These are phyloP conservation scores for Corvus moneduloides DNA, from an alignment of 2,113 vertebrate species.

Conservation along the genomic window DNA sequence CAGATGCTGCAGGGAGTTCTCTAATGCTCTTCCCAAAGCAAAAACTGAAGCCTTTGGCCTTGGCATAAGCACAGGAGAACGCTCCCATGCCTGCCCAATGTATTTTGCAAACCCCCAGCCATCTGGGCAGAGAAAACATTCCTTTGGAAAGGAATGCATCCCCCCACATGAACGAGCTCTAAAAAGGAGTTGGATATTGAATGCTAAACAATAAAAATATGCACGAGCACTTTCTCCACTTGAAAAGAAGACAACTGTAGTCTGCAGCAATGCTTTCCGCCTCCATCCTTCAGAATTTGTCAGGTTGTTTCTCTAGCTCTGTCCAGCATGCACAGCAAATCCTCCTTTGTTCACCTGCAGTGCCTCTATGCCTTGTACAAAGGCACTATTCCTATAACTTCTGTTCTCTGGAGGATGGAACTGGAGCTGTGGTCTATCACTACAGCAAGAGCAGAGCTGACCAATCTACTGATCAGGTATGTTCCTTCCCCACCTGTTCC, in stretches of 20 bases:
- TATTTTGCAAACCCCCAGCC: neutral
- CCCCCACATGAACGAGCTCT: neutral
- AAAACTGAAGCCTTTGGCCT: constrained; percentile 15
- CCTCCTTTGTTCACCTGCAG: neutral
- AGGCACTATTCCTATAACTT: neutral
- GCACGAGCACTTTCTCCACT: neutral
- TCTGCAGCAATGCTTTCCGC: neutral
- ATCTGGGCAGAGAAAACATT: neutral
- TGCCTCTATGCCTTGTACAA: neutral
- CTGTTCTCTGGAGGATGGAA: neutral
- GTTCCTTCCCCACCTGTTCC: neutral
- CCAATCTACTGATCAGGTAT: neutral
- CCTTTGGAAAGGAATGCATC: neutral
- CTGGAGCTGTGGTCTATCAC: neutral
- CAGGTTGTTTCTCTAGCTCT: neutral
- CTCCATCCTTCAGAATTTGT: neutral
- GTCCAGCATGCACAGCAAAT: neutral
- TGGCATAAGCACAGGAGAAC: neutral
- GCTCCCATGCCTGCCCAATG: neutral
- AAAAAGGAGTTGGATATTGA: neutral
- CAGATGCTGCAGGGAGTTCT: constrained; percentile 8
- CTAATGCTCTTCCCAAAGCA: neutral
- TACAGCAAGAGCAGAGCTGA: neutral
- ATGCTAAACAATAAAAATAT: neutral
- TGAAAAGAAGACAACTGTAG: neutral